Evolutionary conservation across 2,888 invertebrate species (phyloP).

Genomic region (Drosophila merina): DNA sequence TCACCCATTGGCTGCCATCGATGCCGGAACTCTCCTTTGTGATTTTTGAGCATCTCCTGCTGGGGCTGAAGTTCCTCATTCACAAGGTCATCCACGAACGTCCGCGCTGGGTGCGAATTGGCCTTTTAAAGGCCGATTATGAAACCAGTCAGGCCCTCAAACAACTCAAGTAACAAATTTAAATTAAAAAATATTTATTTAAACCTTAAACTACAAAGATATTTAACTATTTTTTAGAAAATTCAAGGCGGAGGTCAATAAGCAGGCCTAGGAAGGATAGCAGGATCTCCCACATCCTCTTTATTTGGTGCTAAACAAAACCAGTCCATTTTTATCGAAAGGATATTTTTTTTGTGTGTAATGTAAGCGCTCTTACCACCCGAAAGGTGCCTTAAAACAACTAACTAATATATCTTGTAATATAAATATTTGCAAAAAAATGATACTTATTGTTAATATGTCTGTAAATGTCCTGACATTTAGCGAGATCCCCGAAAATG

Average conservation of each 20-base stretch:
- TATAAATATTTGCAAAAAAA: neutral
- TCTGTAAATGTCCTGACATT: neutral
- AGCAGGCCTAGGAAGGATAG: conserved; percentile 18
- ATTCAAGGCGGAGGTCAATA: conserved; percentile 42
- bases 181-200: too few relatives aligned
- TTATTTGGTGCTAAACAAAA: conserved; percentile 34
- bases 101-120: conserved; percentile 88
- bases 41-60: conserved; percentile 88
- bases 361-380: neutral
- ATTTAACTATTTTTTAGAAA: conserved; percentile 12
- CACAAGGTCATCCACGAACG: conserved; percentile 89
- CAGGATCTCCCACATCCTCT: conserved; percentile 11
- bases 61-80: conserved; percentile 87
- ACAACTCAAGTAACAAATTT: conserved; percentile 75
- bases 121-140: conserved; percentile 86
- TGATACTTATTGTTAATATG: neutral
- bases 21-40: conserved; percentile 86
- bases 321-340: conserved; percentile 31
- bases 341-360: neutral
- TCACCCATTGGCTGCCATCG: conserved; percentile 78
- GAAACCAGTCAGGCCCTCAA: conserved; percentile 88
- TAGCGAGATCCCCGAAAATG: conserved; percentile 87
- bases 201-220: neutral
- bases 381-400: conserved; percentile 22
- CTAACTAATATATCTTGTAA: conserved; percentile 5